Percentiles rank a stretch among this genome's conserved stretches.
Evolutionary conservation across 2,113 vertebrate species (phyloP).

Genomic region (Emydocephalus ijimae): DNA sequence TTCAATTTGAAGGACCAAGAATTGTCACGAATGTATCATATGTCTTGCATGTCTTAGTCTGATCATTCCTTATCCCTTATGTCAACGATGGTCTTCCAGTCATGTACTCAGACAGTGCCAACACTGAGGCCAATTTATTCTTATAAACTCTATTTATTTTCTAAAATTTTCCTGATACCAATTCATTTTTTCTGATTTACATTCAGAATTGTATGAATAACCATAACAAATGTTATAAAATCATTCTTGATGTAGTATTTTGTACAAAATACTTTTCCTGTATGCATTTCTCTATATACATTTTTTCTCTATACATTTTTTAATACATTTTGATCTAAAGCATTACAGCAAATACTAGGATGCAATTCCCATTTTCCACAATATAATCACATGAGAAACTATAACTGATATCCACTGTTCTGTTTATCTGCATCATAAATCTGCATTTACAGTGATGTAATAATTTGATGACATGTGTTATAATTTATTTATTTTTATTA

Average conservation of each 20-base stretch:
- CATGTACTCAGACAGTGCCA: neutral
- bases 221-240: neutral
- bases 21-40: neutral
- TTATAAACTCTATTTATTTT: neutral
- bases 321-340: conserved; percentile 33
- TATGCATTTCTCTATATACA: conserved; percentile 23
- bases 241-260: neutral
- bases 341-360: conserved; percentile 35
- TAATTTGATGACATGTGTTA: neutral
- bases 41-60: neutral
- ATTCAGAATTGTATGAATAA: neutral
- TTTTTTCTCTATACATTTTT: conserved; percentile 25
- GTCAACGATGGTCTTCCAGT: neutral
- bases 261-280: conserved; percentile 28
- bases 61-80: neutral
- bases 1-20: neutral
- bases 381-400: conserved; percentile 38
- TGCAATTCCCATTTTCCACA: conserved; percentile 28
- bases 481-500: conserved; percentile 44
- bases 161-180: neutral
- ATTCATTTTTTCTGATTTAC: neutral
- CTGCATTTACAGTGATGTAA: conserved; percentile 39
- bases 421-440: conserved; percentile 32
- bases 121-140: neutral
- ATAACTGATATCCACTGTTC: conserved; percentile 32